Evolutionary conservation across 2,113 vertebrate species (phyloP), one percentile per base, ranked within the genome.

Genomic region (Sterna hirundo): DNA sequence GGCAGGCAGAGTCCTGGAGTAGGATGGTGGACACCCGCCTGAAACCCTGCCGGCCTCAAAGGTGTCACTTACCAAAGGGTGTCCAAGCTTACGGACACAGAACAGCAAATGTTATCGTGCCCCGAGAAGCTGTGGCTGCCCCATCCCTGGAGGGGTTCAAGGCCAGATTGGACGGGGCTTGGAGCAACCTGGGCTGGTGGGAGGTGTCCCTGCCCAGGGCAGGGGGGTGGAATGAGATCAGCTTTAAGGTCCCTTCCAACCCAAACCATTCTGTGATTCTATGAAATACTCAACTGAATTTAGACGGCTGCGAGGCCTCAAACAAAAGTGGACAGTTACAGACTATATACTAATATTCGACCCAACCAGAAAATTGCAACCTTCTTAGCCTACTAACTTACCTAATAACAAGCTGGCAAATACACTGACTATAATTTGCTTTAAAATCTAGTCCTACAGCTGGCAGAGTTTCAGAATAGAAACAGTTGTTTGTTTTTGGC

Each of bases 1-100:
- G 34, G 14, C 14, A 18, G 32, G 38, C 5, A 15, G 26, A 52
- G 20, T 10, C 8, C 10, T 0, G 1, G 20, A 16, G 69, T 13
- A 25, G 36, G 23, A 44, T 5, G 19, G 22, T 7, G 11, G 19
- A 52, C 15, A 7, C 26, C 30, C 5, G 11, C 8, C 46, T 13
- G 58, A 36, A 55, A 29, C 34, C 40, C 49, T 14, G 51, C 60
- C 38, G 15, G 25, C 19, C 52, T 51, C 61, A 9, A 9, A 40
- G 23, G n/a, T 11, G 12, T 7, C 3, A 23, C 34, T n/a, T 29
- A n/a, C 8, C 46, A 44, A 44, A 11, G 13, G 20, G 30, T 36
- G 36, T 25, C 64, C 52, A 13, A 18, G 26, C 36, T 44, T 11
- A 61, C 0, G 0, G 84, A 36, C 21, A 52, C 26, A 52, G 26